Conservation (phyloP, 2,113 vertebrate genomes). For the Micronycteris hirsuta region DNA sequence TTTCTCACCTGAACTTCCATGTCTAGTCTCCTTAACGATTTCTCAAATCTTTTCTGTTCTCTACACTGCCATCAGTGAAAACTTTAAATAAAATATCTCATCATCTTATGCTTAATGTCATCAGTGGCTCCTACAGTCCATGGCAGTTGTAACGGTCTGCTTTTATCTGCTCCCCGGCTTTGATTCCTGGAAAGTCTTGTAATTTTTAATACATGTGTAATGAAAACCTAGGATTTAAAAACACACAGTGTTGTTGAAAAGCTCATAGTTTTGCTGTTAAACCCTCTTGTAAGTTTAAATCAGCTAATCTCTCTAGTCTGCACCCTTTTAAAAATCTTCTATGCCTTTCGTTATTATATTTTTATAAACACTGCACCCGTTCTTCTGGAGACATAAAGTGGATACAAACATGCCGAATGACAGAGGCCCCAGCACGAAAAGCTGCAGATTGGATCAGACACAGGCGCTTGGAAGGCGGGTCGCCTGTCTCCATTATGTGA, state of each 20-base stretch:
- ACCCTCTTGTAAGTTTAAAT: constrained; percentile 1
- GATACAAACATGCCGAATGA: constrained; percentile 17
- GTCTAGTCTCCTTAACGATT: not conserved
- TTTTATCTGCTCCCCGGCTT: not conserved
- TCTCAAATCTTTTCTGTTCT: not conserved
- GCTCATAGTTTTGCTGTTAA: not conserved
- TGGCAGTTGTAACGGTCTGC: not conserved
- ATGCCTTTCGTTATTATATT: constrained; percentile 2
- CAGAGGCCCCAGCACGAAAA: constrained; percentile 18
- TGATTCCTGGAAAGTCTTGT: not conserved
- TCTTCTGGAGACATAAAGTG: not conserved
- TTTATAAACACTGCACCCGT: constrained; percentile 33
- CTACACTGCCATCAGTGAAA: not conserved
- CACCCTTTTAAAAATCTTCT: not conserved
- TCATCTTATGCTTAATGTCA: not conserved
- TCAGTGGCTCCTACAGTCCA: not conserved
- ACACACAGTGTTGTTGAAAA: not conserved
- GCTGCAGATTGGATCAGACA: constrained; percentile 58
- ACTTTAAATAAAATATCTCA: not conserved
- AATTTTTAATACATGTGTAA: not conserved
- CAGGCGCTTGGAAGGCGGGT: not conserved
- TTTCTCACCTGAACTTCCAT: not conserved
- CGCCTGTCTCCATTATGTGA: constrained; percentile 59
- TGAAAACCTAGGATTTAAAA: not conserved
- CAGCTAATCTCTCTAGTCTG: not conserved